phyloP scores from a whole-genome alignment of 2,113 vertebrate genomes.

The Carassius gibelio region DNA sequence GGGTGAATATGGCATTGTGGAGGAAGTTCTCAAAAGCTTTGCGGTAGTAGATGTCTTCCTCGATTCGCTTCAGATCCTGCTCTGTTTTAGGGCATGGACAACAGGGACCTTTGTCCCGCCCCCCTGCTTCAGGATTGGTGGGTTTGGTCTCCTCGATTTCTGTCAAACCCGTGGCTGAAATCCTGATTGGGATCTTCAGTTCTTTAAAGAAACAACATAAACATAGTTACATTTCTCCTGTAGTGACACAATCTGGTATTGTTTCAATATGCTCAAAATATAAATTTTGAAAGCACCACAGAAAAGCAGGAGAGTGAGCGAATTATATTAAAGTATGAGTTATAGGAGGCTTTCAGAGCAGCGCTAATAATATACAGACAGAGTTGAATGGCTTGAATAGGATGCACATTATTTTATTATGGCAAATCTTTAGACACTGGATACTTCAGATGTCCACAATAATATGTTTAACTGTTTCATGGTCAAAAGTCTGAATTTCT shows the following conservation, averaged over 20 bases:
- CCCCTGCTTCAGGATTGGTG: slow-evolving; percentile 80
- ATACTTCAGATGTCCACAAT: not conserved
- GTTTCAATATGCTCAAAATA: not conserved
- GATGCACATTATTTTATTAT: not conserved
- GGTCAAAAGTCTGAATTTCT: not conserved
- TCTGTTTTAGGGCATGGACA: slow-evolving; percentile 91
- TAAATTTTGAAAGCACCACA: not conserved
- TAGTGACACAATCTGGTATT: not conserved
- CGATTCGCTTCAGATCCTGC: slow-evolving; percentile 86
- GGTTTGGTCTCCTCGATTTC: slow-evolving; percentile 86
- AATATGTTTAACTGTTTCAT: not conserved
- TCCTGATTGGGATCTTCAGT: slow-evolving; percentile 88
- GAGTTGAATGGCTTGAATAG: not conserved
- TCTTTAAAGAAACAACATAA: slow-evolving; percentile 70
- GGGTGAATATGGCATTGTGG: slow-evolving; percentile 95
- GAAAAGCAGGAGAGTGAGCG: not conserved
- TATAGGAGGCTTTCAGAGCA: not conserved
- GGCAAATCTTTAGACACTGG: not conserved
- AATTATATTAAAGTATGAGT: not conserved
- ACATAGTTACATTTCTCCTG: not conserved
- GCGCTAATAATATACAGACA: slow-evolving; percentile 11
- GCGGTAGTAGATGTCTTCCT: slow-evolving; percentile 89
- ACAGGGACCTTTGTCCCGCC: slow-evolving; percentile 83
- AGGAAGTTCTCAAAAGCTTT: slow-evolving; percentile 98
- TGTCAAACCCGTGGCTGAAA: slow-evolving; percentile 84